These are phyloP conservation scores for Ectemnius continuus DNA, from an alignment of 2,888 invertebrate species.

Conservation along the genomic window DNA sequence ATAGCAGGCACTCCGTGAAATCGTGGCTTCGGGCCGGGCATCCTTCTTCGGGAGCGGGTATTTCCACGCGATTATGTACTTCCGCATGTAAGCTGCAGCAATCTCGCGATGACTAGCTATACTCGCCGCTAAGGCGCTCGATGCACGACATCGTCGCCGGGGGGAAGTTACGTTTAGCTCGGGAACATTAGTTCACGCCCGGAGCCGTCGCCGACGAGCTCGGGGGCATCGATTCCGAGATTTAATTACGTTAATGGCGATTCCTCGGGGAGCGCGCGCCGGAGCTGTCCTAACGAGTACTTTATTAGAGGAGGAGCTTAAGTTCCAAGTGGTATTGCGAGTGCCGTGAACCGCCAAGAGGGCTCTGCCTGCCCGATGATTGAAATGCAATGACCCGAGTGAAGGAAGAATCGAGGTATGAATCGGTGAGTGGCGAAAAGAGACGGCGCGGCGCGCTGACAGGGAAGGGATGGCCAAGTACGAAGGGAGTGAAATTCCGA, in stretches of 20 bases:
- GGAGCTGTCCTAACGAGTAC: constrained; percentile 19
- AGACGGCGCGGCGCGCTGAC: neutral
- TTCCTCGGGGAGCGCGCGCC: constrained; percentile 2
- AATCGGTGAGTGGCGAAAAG: neutral
- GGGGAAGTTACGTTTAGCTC: neutral
- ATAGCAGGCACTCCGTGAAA: too few relatives aligned
- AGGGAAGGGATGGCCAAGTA: neutral
- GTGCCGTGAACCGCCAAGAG: neutral
- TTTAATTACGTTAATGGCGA: constrained; percentile 36
- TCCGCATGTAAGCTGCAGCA: neutral
- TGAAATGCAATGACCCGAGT: constrained; percentile 7
- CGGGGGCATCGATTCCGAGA: constrained; percentile 18
- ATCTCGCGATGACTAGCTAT: constrained; percentile 1
- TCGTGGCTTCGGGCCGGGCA: too few relatives aligned
- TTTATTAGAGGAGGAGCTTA: constrained; percentile 18
- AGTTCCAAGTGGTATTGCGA: constrained; percentile 6
- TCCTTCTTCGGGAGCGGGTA: too few relatives aligned
- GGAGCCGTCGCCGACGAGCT: neutral
- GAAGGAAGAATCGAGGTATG: neutral
- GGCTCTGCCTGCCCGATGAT: neutral
- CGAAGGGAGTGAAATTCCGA: neutral
- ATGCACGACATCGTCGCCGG: neutral
- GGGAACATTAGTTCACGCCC: constrained; percentile 3
- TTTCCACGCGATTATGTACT: neutral
- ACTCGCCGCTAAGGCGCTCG: neutral